Evolutionary conservation across 92 coral and sea anemone species (phyloP).

Genomic region (Phenganax stokvisi): DNA sequence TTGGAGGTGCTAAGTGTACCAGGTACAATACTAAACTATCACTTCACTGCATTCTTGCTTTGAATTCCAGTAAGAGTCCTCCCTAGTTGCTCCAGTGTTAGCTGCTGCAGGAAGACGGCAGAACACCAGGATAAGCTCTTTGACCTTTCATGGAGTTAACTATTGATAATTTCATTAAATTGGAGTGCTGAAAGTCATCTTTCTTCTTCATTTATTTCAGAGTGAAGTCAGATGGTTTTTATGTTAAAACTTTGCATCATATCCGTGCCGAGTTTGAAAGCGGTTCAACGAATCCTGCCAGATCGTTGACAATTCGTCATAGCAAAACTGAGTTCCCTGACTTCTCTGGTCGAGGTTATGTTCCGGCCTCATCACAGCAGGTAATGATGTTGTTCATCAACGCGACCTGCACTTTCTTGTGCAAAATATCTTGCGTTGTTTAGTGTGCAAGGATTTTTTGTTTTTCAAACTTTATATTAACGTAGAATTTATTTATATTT

Average conservation of each 20-base stretch:
- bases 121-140: not conserved
- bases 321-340: conserved; percentile 56
- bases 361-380: conserved; percentile 60
- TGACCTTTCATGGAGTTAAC: not conserved
- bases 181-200: not conserved
- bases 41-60: not conserved
- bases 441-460: too few species aligned
- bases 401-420: not conserved
- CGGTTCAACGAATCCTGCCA: conserved; percentile 37
- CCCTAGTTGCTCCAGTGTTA: too few species aligned
- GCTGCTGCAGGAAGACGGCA: too few species aligned
- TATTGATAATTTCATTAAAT: not conserved
- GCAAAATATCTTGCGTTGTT: too few species aligned
- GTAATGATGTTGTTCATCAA: conserved; percentile 31
- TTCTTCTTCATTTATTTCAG: conserved; percentile 36
- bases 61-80: too few species aligned
- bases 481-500: not conserved
- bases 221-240: conserved; percentile 54
- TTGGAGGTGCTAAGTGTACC: conserved; percentile 68
- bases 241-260: conserved; percentile 73
- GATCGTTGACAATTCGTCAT: conserved; percentile 55
- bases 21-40: conserved; percentile 46
- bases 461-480: too few species aligned
- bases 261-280: conserved; percentile 81
- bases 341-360: conserved; percentile 84